Conservation (phyloP, 2,113 vertebrate genomes). For the Limanda limanda region DNA sequence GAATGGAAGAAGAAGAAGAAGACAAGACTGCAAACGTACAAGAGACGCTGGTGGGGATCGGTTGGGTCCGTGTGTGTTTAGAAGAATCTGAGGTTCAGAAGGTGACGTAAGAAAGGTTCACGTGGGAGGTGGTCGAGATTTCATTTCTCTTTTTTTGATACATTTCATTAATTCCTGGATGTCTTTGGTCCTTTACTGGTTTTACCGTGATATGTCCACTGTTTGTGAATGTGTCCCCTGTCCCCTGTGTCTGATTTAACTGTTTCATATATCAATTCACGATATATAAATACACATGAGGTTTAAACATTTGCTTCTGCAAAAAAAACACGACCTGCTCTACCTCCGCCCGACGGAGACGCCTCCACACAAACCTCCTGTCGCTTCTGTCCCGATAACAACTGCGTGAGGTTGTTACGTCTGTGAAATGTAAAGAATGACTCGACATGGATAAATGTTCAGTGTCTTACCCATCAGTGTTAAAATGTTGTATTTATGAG, state of each 20-base stretch:
- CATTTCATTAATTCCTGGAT: background rate
- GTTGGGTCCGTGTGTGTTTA: background rate
- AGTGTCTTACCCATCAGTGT: background rate
- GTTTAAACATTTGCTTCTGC: background rate
- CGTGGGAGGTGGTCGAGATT: background rate
- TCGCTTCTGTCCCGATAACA: no score
- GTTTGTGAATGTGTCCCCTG: no score
- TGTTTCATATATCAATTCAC: background rate
- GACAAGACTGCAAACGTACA: slow-evolving; percentile 1
- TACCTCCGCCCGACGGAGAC: slow-evolving; percentile 28
- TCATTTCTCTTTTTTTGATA: background rate
- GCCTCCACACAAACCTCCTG: no score
- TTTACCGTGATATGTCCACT: no score
- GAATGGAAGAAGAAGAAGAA: no score
- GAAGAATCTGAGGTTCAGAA: background rate
- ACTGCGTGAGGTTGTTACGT: background rate
- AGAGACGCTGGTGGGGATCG: background rate
- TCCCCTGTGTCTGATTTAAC: slow-evolving; percentile 4
- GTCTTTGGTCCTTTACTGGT: background rate
- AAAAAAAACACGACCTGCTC: slow-evolving; percentile 6
- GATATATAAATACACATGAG: background rate
- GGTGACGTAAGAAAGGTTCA: slow-evolving; percentile 9
- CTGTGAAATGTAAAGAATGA: no score
- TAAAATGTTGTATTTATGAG: slow-evolving; percentile 3
- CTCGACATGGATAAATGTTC: background rate